These are phyloP conservation scores for Turritopsis rubra DNA, from an alignment of 30 jellyfish, hydroid and myxozoan species.

Conservation along the genomic window DNA sequence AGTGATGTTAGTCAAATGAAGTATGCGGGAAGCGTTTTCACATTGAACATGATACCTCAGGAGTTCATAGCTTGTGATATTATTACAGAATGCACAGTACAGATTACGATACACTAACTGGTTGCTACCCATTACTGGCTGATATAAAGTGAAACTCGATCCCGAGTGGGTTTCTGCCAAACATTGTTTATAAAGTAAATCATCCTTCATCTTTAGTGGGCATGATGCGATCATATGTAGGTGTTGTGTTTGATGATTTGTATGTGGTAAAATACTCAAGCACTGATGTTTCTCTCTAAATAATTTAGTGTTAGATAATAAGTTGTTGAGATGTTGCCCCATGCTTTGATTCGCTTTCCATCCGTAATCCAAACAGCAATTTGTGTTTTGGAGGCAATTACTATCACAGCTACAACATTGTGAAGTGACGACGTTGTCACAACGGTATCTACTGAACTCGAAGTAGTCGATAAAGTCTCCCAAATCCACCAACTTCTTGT, in stretches of 20 bases:
- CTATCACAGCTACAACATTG: background rate
- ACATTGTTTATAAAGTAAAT: background rate
- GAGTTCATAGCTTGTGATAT: background rate
- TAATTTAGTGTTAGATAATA: background rate
- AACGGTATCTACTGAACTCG: background rate
- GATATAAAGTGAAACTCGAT: background rate
- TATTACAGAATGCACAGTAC: background rate
- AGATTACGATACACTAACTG: background rate
- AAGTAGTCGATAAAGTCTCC: background rate
- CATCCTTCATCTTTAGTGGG: background rate
- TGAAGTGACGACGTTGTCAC: background rate
- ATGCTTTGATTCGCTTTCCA: background rate
- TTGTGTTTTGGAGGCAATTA: background rate
- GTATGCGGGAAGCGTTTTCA: background rate
- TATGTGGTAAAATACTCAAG: background rate
- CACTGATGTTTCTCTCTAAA: background rate
- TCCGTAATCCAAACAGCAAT: background rate
- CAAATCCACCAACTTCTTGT: background rate
- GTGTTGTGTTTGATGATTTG: background rate
- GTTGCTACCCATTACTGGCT: background rate
- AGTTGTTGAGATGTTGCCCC: background rate
- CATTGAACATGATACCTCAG: background rate
- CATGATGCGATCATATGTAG: background rate
- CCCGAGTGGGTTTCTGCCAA: background rate
- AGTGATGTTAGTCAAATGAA: background rate